phyloP scores from a whole-genome alignment of 2,113 vertebrate genomes.

The Hippocampus barbouri region DNA sequence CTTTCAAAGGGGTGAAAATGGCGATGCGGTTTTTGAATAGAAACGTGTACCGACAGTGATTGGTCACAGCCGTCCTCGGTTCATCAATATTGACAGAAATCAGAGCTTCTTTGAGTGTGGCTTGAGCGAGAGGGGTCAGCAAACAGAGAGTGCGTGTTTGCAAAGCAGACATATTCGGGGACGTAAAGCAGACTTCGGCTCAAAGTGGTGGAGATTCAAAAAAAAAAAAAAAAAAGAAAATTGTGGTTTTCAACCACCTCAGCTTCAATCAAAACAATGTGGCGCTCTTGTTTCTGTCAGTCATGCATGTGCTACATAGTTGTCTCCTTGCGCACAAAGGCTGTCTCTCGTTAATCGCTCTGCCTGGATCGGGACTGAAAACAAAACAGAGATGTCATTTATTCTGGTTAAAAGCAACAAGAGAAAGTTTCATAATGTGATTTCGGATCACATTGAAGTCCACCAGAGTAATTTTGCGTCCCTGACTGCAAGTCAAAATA shows the following conservation, averaged over 20 bases:
- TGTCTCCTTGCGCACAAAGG: neutral
- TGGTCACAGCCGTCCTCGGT: neutral
- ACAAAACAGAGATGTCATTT: constrained; percentile 6
- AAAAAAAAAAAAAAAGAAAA: neutral
- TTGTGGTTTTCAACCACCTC: neutral
- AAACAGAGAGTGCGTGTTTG: neutral
- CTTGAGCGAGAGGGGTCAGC: neutral
- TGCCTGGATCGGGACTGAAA: neutral
- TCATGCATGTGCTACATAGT: neutral
- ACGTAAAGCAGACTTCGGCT: constrained; percentile 6
- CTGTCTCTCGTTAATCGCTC: constrained; percentile 1
- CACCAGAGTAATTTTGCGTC: constrained; percentile 3
- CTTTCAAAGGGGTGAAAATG: neutral
- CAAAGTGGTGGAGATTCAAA: neutral
- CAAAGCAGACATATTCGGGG: neutral
- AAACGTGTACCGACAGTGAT: neutral
- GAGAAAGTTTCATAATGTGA: neutral
- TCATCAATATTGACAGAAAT: neutral
- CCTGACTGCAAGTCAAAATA: neutral
- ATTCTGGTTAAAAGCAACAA: neutral
- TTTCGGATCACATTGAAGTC: neutral
- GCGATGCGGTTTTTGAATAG: neutral
- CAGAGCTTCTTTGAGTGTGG: constrained; percentile 3
- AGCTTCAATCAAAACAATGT: neutral
- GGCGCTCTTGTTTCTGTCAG: constrained; percentile 5